Evolutionary conservation across 2,888 invertebrate genomes (phyloP).

Genomic region (Diplolepis rosae): DNA sequence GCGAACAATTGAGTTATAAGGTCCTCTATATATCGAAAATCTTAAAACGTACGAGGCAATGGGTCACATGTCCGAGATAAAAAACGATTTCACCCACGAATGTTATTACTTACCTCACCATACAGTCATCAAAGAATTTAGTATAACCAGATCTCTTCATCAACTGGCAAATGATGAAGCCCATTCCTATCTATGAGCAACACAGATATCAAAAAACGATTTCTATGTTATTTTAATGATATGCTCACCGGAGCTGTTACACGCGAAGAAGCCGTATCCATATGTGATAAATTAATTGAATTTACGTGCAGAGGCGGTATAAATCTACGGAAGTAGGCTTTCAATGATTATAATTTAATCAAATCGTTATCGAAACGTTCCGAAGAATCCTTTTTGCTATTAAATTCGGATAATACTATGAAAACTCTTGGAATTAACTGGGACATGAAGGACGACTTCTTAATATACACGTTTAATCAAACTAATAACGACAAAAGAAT

Average conservation of each 20-base stretch:
- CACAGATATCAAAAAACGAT: background rate
- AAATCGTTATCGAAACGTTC: background rate
- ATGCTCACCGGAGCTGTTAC: background rate
- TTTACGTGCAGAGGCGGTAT: background rate
- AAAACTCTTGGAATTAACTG: background rate
- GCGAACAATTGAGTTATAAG: background rate
- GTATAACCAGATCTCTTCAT: constrained; percentile 38
- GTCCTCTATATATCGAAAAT: constrained; percentile 11
- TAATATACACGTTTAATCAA: background rate
- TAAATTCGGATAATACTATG: background rate
- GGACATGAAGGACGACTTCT: background rate
- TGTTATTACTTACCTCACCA: constrained; percentile 57
- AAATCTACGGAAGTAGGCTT: background rate
- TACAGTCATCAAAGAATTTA: constrained; percentile 49
- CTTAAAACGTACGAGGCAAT: constrained; percentile 31
- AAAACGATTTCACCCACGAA: background rate
- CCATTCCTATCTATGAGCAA: background rate
- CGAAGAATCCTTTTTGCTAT: background rate
- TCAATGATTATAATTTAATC: background rate
- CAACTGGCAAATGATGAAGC: background rate
- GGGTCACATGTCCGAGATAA: constrained; percentile 21
- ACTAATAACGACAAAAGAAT: background rate
- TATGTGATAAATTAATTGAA: background rate
- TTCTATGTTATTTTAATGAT: too few species aligned
- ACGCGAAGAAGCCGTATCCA: background rate